These are phyloP conservation scores for Sterrhoptilus dennistouni DNA, from an alignment of 2,113 vertebrate genomes.

Conservation along the genomic window DNA sequence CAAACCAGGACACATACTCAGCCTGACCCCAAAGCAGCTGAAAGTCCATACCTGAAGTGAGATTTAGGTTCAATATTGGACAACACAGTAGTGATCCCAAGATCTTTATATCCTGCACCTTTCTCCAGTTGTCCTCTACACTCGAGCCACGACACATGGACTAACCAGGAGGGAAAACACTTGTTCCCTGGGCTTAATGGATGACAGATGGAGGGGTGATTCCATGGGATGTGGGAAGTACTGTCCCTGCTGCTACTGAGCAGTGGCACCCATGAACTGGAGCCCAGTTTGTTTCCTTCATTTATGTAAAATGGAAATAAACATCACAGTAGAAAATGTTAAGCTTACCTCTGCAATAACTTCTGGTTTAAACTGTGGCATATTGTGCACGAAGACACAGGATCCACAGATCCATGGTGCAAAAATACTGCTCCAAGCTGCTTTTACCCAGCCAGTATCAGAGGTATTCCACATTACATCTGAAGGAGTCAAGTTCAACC, in stretches of 20 bases:
- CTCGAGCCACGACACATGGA: neutral
- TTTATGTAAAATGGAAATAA: neutral
- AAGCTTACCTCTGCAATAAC: constrained; percentile 73
- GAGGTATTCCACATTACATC: constrained; percentile 84
- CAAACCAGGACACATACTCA: too few relatives aligned
- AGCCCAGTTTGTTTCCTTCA: neutral
- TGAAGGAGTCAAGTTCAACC: constrained; percentile 73
- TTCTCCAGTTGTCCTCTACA: neutral
- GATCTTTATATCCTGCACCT: neutral
- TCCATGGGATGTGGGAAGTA: neutral
- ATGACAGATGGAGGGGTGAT: neutral
- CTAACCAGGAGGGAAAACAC: neutral
- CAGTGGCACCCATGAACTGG: neutral
- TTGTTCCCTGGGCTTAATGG: neutral
- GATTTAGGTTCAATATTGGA: neutral
- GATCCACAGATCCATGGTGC: constrained; percentile 79
- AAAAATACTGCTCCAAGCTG: constrained; percentile 79
- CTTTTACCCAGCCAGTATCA: constrained; percentile 83
- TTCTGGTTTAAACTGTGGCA: constrained; percentile 72
- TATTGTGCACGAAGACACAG: constrained; percentile 77
- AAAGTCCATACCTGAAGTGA: neutral
- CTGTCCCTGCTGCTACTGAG: neutral
- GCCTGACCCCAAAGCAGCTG: neutral
- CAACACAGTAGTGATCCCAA: neutral
- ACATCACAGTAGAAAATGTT: neutral